Evolutionary conservation across 53 echinoderm and acorn worm genomes (phyloP).

Genomic region (Zoroaster sp.): DNA sequence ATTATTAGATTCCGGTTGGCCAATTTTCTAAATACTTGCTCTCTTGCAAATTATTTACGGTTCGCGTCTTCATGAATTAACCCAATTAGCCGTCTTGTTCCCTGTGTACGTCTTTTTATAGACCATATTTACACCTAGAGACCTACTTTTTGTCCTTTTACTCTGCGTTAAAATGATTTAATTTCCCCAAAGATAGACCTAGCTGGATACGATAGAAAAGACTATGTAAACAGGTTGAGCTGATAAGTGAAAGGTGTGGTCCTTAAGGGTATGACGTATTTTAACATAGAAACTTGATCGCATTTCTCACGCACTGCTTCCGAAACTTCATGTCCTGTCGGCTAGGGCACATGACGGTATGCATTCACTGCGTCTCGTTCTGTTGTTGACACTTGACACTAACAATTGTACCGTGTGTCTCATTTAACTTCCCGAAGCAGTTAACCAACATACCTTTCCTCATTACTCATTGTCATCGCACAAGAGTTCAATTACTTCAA

Average conservation of each 20-base stretch:
- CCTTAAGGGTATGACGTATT: background rate
- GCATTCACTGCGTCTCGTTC: background rate
- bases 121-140: background rate
- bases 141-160: background rate
- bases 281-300: background rate
- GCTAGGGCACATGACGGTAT: background rate
- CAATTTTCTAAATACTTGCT: background rate
- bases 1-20: background rate
- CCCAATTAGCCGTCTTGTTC: background rate
- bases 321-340: background rate
- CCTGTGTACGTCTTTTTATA: no score
- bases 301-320: background rate
- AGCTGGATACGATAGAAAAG: background rate
- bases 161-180: background rate
- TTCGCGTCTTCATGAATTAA: background rate
- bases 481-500: background rate
- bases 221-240: background rate
- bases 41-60: background rate
- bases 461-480: background rate
- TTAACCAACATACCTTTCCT: no score
- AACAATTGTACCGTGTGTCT: background rate
- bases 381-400: background rate
- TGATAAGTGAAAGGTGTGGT: background rate
- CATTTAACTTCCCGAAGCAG: background rate
- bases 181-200: background rate